Evolutionary conservation across 1,140 invertebrate genomes (phyloP).

Genomic region (Parapsyche elsis): DNA sequence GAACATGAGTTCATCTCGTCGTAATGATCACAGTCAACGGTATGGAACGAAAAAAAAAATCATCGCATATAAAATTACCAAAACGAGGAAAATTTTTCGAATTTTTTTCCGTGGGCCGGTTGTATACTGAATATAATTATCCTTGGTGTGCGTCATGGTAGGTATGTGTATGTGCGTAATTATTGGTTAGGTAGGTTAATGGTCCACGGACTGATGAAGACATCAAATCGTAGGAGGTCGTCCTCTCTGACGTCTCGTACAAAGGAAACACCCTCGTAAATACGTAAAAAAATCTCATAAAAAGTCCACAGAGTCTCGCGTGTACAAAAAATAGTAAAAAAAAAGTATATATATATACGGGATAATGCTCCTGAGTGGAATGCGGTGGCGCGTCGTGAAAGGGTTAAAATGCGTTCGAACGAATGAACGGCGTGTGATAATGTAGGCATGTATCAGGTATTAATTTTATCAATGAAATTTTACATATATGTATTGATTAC

Average conservation of each 20-base stretch:
- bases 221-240: conserved; percentile 42
- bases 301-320: conserved; percentile 6
- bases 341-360: neutral
- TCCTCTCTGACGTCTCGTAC: conserved; percentile 36
- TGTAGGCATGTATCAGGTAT: too few relatives aligned
- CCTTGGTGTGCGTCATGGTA: neutral
- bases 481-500: too few relatives aligned
- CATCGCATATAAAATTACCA: neutral
- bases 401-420: conserved; percentile 2
- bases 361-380: neutral
- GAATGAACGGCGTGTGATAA: neutral
- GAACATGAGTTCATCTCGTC: too few relatives aligned
- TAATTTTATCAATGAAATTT: too few relatives aligned
- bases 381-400: conserved; percentile 39
- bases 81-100: neutral
- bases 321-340: conserved; percentile 19
- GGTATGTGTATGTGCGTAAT: neutral
- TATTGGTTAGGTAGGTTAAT: conserved; percentile 38
- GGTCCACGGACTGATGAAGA: conserved; percentile 34
- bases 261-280: conserved; percentile 46
- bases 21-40: neutral
- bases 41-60: neutral
- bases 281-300: conserved; percentile 19
- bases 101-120: too few relatives aligned
- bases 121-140: too few relatives aligned